Percentiles rank a stretch among this genome's conserved stretches.
These are phyloP conservation scores for Bombyx mori DNA, from an alignment of 1,140 invertebrate species.

Conservation along the genomic window DNA sequence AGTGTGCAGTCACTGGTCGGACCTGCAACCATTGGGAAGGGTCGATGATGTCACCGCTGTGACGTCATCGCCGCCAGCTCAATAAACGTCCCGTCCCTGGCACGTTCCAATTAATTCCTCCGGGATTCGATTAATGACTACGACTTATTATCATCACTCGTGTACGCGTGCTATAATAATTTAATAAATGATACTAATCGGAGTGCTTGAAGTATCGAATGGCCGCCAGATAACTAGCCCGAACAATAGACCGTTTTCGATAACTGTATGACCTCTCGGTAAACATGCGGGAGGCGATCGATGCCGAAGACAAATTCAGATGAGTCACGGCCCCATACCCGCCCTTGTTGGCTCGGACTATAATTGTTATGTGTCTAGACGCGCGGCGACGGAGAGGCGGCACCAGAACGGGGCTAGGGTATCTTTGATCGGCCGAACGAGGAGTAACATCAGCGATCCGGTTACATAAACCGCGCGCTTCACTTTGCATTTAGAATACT, in stretches of 20 bases:
- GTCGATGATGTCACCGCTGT: conserved; percentile 22
- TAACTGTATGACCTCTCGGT: conserved; percentile 47
- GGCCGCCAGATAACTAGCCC: conserved; percentile 1
- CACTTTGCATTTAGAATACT: not conserved
- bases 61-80: conserved; percentile 15
- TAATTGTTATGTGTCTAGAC: conserved; percentile 66
- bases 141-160: conserved; percentile 3
- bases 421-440: conserved; percentile 21
- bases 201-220: too few relatives aligned
- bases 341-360: conserved; percentile 59
- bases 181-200: too few relatives aligned
- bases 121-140: conserved; percentile 9
- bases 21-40: conserved; percentile 11
- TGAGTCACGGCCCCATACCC: conserved; percentile 55
- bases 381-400: conserved; percentile 53
- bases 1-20: conserved; percentile 7
- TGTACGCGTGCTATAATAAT: not conserved
- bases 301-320: conserved; percentile 50
- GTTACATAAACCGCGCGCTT: too few relatives aligned
- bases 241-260: conserved; percentile 43
- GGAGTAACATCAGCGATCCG: too few relatives aligned
- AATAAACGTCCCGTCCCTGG: not conserved
- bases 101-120: not conserved
- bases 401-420: conserved; percentile 39
- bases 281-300: conserved; percentile 51